These are phyloP conservation scores for Petrocephalus schoutedeni DNA, from an alignment of 2,797 vertebrate genomes.

Conservation along the genomic window DNA sequence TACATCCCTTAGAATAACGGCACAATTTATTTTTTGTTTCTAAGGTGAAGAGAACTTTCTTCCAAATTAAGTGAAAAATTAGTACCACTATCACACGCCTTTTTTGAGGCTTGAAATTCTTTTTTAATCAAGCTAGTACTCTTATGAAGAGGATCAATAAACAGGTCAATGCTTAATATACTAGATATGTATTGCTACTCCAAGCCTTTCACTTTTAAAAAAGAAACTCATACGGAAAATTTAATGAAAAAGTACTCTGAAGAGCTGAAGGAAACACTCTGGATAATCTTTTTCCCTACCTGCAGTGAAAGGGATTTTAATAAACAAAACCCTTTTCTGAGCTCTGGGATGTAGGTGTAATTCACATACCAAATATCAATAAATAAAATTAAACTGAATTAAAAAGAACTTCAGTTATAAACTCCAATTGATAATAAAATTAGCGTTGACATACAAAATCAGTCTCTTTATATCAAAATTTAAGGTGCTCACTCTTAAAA, in stretches of 20 bases:
- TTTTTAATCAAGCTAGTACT: no score
- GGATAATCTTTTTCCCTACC: background rate
- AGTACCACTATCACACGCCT: no score
- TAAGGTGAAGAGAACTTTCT: background rate
- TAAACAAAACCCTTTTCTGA: background rate
- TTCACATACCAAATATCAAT: background rate
- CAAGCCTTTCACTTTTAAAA: background rate
- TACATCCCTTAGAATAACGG: background rate
- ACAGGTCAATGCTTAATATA: background rate
- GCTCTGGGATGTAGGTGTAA: background rate
- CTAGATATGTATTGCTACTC: background rate
- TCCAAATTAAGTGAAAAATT: no score
- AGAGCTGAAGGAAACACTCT: background rate
- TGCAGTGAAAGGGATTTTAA: background rate
- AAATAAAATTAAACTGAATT: no score
- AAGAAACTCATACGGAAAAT: background rate
- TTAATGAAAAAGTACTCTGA: background rate
- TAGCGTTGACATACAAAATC: no score
- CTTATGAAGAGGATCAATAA: background rate
- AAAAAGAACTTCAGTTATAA: no score
- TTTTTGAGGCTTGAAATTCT: no score
- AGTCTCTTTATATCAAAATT: no score
- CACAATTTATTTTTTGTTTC: background rate
- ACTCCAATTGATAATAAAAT: no score
- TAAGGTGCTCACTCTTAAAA: no score